phyloP scores from a whole-genome alignment of 2,888 invertebrate genomes.

The Brachypalpus laphriformis region DNA sequence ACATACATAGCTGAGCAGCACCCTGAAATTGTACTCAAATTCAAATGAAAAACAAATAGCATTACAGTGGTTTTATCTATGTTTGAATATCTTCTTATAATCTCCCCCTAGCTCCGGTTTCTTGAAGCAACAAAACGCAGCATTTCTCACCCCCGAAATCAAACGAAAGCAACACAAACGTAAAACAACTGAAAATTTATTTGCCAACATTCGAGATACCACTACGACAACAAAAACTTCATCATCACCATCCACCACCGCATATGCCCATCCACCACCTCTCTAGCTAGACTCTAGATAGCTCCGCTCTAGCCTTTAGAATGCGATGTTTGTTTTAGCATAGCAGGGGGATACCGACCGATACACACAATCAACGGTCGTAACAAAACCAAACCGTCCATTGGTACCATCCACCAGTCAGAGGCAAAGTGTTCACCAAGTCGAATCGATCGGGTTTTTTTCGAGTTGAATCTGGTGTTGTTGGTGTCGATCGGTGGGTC shows the following conservation, averaged over 20 bases:
- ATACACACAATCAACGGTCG: constrained; percentile 57
- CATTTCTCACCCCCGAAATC: constrained; percentile 43
- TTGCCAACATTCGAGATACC: constrained; percentile 62
- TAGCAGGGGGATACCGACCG: constrained; percentile 53
- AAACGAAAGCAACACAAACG: constrained; percentile 14
- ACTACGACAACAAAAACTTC: constrained; percentile 33
- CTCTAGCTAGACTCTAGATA: constrained; percentile 52
- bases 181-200: constrained; percentile 42
- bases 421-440: constrained; percentile 68
- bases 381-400: constrained; percentile 73
- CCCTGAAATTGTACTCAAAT: neutral
- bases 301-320: constrained; percentile 49
- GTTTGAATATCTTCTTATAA: constrained; percentile 12
- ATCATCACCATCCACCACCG: constrained; percentile 14
- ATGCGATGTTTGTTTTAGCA: constrained; percentile 47
- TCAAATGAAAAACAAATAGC: constrained; percentile 2
- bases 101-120: constrained; percentile 5
- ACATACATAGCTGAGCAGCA: neutral
- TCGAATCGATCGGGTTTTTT: constrained; percentile 62
- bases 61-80: constrained; percentile 7
- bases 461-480: constrained; percentile 34
- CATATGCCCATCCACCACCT: constrained; percentile 1
- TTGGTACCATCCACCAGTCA: constrained; percentile 67
- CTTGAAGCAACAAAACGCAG: neutral
- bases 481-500: constrained; percentile 18